phyloP scores from a whole-genome alignment of 2,888 invertebrate species.

The Dryocosmus kuriphilus region DNA sequence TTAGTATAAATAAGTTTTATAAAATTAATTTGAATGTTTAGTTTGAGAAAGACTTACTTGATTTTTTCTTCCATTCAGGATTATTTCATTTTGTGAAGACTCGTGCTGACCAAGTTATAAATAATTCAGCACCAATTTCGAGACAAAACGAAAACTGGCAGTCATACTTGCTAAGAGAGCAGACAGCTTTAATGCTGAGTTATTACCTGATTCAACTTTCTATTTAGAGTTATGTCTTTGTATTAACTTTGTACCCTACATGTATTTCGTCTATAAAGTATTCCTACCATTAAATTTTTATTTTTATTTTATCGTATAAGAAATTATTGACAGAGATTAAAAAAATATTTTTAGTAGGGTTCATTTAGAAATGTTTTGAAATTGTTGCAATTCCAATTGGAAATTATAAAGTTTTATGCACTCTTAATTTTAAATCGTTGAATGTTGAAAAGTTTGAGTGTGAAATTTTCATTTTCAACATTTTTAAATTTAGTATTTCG shows the following conservation, averaged over 20 bases:
- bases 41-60: constrained; percentile 6
- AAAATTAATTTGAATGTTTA: background rate
- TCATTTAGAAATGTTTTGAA: too few relatives aligned
- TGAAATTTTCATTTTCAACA: too few relatives aligned
- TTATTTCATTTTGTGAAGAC: constrained; percentile 17
- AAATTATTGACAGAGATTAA: background rate
- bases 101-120: constrained; percentile 7
- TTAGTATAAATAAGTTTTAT: background rate
- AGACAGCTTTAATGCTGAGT: constrained; percentile 4
- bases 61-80: constrained; percentile 14
- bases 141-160: background rate
- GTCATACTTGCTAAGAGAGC: background rate
- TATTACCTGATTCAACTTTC: constrained; percentile 39
- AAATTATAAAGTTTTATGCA: too few relatives aligned
- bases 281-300: constrained; percentile 70
- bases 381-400: too few relatives aligned
- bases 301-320: constrained; percentile 27
- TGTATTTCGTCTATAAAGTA: constrained; percentile 76
- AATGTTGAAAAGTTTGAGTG: too few relatives aligned
- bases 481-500: too few relatives aligned
- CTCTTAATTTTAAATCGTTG: too few relatives aligned
- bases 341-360: too few relatives aligned
- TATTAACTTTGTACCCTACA: constrained; percentile 76
- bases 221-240: constrained; percentile 71
- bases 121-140: constrained; percentile 15